Evolutionary conservation across 2,888 invertebrate species (phyloP), one percentile per base, ranked within the genome.

Genomic region (Eilema griseolum): DNA sequence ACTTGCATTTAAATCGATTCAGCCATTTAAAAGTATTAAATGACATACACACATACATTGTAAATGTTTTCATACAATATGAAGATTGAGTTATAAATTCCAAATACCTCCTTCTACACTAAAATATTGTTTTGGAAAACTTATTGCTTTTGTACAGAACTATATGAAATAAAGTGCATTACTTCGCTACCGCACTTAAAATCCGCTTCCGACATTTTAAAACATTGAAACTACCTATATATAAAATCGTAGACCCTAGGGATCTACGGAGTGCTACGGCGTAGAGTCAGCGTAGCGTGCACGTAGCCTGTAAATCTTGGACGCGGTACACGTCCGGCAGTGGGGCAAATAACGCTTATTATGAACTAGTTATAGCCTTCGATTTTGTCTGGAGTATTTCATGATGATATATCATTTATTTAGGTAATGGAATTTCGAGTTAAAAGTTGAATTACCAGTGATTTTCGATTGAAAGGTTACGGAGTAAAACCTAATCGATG

Each of bases 301-400:
- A 83, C 81, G 79, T 83, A 81, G 76, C 28, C 71, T 33, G 76
- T 81, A 81, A 81, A 83, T 81, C 83, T 75, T 74, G 33, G 20
- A 60, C 37, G 70, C 67, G 74, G 77, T 71, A 72, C 63, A 72
- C 66, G 75, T 83, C 80, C 78, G 81, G 69, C 60, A 66, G 57
- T 69, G 70, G 66, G 61, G 73, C 70, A 73, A 80, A 75, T 82
- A 83, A 80, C 63, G 64, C 69, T 69, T 70, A 66, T 75, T 73
- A 79, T 71, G 67, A 66, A 77, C 82, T 71, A 73, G 68, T 71
- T 60, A 69, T 70, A 63, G 61, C 37, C 61, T 68, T 66, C 26
- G 61, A 61, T 67, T 23, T 71, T 73, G 65, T 68, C 62, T 33
- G 57, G 63, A 70, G 67, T 71, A 72, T 77, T 67, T 71, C 37